Percentiles rank a stretch among this genome's conserved stretches.
Conservation (phyloP, 2,888 invertebrate genomes). For the Theodoxus fluviatilis region DNA sequence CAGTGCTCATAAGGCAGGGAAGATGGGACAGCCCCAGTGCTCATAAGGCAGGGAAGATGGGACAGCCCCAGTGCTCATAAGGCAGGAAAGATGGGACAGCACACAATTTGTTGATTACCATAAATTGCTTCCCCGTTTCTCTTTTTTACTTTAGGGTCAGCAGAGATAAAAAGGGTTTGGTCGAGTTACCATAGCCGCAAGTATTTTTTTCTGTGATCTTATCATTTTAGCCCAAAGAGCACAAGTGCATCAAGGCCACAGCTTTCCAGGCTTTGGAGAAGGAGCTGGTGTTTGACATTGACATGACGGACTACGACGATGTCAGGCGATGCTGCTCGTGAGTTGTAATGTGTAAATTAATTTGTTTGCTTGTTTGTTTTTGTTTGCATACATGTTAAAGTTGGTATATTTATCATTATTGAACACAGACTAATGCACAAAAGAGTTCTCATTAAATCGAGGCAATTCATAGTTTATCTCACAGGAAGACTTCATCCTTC, state of each 20-base stretch:
- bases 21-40: too few species aligned
- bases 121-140: too few species aligned
- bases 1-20: too few species aligned
- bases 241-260: constrained; percentile 62
- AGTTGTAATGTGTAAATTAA: constrained; percentile 32
- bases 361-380: background rate
- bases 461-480: background rate
- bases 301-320: constrained; percentile 99
- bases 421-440: background rate
- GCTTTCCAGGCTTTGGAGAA: constrained; percentile 75
- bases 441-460: background rate
- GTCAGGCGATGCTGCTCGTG: constrained; percentile 82
- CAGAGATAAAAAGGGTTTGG: too few species aligned
- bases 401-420: background rate
- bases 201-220: background rate
- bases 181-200: too few species aligned
- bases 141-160: too few species aligned
- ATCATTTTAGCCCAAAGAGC: constrained; percentile 59
- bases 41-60: too few species aligned
- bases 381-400: background rate
- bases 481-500: background rate
- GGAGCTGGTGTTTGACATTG: constrained; percentile 98
- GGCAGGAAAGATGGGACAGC: too few species aligned
- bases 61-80: too few species aligned
- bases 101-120: too few species aligned